phyloP scores from a whole-genome alignment of 2,797 vertebrate genomes.

The Sebastes kiyomatsui region DNA sequence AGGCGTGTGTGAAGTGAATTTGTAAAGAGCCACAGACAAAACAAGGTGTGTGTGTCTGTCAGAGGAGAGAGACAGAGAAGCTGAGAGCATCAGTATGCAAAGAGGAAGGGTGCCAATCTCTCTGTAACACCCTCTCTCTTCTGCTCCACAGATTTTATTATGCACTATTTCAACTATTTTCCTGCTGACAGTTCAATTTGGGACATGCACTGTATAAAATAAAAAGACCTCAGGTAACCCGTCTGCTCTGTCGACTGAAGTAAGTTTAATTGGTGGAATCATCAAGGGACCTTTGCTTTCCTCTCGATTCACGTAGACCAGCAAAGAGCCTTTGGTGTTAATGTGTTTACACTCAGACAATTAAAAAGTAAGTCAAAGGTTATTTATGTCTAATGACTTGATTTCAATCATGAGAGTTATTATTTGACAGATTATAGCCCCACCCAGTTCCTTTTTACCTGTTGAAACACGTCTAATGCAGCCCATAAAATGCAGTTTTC shows the following conservation, averaged over 20 bases:
- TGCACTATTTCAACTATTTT: not conserved
- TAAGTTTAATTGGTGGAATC: slow-evolving; percentile 7
- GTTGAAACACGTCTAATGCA: too few relatives aligned
- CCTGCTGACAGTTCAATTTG: not conserved
- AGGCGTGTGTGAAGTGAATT: slow-evolving; percentile 38
- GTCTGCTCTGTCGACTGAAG: not conserved
- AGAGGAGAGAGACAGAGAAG: not conserved
- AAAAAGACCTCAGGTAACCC: not conserved
- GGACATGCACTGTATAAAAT: not conserved
- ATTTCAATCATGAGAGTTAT: too few relatives aligned
- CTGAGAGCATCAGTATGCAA: slow-evolving; percentile 41
- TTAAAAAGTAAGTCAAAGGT: too few relatives aligned
- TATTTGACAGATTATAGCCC: too few relatives aligned
- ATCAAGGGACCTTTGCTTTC: not conserved
- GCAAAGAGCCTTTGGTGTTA: not conserved
- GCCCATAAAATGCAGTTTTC: too few relatives aligned
- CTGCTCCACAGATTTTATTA: slow-evolving; percentile 12
- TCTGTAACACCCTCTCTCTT: not conserved
- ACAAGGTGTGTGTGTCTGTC: not conserved
- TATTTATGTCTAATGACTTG: too few relatives aligned
- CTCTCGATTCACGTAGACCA: not conserved
- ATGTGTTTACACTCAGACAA: not conserved
- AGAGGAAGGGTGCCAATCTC: slow-evolving; percentile 24
- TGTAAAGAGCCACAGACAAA: slow-evolving; percentile 37
- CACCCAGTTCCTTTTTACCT: too few relatives aligned